These are phyloP conservation scores for Phenganax subtilis DNA, from an alignment of 92 coral and sea anemone species.

Conservation along the genomic window DNA sequence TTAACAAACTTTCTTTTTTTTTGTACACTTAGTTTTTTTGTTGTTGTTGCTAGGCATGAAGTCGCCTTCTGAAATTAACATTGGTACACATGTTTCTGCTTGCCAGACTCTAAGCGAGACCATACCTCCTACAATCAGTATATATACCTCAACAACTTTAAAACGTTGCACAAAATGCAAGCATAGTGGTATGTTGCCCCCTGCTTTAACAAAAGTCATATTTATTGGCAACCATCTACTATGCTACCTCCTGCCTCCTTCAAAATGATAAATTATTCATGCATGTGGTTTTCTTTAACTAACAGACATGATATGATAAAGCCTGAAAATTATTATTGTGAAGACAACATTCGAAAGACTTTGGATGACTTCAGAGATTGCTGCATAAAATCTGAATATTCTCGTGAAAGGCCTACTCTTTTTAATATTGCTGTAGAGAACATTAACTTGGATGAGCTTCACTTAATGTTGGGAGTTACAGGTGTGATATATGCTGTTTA, in stretches of 20 bases:
- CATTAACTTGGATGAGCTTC: constrained; percentile 46
- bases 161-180: not conserved
- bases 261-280: not conserved
- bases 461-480: constrained; percentile 47
- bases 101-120: no score
- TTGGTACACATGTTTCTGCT: no score
- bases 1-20: not conserved
- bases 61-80: no score
- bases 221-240: no score
- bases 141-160: not conserved
- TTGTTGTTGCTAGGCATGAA: not conserved
- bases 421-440: constrained; percentile 47
- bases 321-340: constrained; percentile 41
- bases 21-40: not conserved
- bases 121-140: not conserved
- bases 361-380: constrained; percentile 28
- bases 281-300: not conserved
- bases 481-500: not conserved
- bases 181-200: no score
- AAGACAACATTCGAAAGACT: constrained; percentile 30
- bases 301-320: constrained; percentile 47
- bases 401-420: constrained; percentile 42
- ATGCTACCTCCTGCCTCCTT: no score
- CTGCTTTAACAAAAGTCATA: no score
- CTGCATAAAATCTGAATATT: constrained; percentile 26